These are phyloP conservation scores for Saiga tatarica DNA, from an alignment of 2,113 vertebrate genomes.

Conservation along the genomic window DNA sequence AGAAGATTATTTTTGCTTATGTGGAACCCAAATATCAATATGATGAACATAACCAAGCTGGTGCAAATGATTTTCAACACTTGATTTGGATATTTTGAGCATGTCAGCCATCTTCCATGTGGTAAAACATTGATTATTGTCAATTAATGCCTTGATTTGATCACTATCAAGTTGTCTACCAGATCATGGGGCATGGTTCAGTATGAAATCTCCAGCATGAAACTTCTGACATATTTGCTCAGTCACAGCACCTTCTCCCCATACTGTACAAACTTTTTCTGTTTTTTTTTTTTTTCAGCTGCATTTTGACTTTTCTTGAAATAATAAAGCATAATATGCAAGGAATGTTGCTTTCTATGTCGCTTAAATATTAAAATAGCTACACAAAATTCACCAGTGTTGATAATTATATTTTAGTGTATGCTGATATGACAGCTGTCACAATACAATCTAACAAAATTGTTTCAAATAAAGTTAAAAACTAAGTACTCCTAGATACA, in stretches of 20 bases:
- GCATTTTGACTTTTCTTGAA: not conserved
- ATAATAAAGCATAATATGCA: not conserved
- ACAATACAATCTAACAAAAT: not conserved
- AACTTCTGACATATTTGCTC: not conserved
- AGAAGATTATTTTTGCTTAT: not conserved
- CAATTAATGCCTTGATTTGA: not conserved
- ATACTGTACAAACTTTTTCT: not conserved
- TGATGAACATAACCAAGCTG: not conserved
- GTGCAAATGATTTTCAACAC: not conserved
- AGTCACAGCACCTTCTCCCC: not conserved
- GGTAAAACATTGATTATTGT: not conserved
- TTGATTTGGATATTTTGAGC: not conserved
- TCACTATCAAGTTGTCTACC: not conserved
- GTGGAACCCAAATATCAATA: not conserved
- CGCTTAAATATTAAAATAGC: not conserved
- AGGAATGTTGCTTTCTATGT: not conserved
- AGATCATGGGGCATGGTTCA: not conserved
- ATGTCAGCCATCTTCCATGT: not conserved
- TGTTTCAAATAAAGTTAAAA: not conserved
- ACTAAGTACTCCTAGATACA: not conserved
- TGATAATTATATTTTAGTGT: not conserved
- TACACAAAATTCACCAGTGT: not conserved
- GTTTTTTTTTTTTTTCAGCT: fast-evolving
- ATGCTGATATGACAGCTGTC: not conserved
- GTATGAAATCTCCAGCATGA: not conserved